phyloP scores from a whole-genome alignment of 2,113 vertebrate genomes.

The Myotis brandtii region DNA sequence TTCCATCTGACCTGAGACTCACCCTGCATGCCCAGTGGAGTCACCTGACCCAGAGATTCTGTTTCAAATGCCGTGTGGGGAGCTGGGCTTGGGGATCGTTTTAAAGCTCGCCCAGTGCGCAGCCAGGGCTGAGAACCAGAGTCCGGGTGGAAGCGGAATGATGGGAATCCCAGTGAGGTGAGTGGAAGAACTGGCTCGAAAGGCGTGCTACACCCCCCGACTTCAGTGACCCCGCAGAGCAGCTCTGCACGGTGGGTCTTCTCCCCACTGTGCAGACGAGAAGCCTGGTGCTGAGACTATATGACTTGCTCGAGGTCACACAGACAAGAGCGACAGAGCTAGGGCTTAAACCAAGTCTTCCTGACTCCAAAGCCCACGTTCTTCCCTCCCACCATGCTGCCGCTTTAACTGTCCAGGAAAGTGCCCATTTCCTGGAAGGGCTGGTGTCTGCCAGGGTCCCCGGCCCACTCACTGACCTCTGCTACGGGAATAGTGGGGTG shows the following conservation, averaged over 20 bases:
- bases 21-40: accelerated
- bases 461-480: neutral
- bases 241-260: neutral
- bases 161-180: neutral
- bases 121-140: neutral
- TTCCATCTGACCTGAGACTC: neutral
- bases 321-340: neutral
- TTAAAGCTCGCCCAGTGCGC: no score
- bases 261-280: neutral
- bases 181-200: neutral
- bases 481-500: neutral
- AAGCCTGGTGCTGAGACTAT: neutral
- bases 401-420: neutral
- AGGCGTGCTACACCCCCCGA: neutral
- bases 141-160: neutral
- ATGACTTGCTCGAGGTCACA: neutral
- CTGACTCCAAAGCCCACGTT: neutral
- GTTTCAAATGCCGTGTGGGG: neutral
- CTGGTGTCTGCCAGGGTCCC: neutral
- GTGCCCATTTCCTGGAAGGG: neutral
- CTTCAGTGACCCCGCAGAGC: neutral
- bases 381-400: accelerated
- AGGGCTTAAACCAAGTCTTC: neutral
- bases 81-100: neutral
- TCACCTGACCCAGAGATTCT: neutral